phyloP scores from a whole-genome alignment of 2,113 vertebrate genomes.

The Redunca redunca region DNA sequence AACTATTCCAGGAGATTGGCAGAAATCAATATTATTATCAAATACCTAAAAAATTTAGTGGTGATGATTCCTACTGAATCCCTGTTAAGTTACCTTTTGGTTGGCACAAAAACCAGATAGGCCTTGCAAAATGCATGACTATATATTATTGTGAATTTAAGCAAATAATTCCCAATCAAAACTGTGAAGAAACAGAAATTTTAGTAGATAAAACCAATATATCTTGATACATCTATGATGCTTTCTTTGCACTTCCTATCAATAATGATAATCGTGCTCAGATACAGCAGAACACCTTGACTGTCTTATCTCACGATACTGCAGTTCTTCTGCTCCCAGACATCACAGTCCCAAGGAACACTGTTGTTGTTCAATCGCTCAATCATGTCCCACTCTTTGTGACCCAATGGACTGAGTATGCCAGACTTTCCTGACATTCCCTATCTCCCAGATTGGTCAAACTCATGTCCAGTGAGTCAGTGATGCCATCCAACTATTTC shows the following conservation, averaged over 20 bases:
- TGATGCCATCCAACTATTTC: background rate
- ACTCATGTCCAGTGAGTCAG: background rate
- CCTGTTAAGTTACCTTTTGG: background rate
- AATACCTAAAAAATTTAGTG: background rate
- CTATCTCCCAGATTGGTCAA: background rate
- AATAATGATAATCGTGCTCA: background rate
- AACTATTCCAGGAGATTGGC: background rate
- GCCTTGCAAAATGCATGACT: background rate
- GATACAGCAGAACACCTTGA: background rate
- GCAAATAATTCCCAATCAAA: background rate
- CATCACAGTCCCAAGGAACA: background rate
- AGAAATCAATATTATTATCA: background rate
- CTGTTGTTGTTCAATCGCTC: background rate
- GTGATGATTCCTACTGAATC: background rate
- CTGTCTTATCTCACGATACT: background rate
- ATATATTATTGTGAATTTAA: background rate
- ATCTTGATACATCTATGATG: background rate
- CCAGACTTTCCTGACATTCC: background rate
- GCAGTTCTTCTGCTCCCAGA: background rate
- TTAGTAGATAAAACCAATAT: background rate
- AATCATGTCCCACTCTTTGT: background rate
- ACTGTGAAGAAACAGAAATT: background rate
- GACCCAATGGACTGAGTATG: rapidly evolving
- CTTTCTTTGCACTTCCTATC: background rate
- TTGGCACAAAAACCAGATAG: background rate